Base-by-base conservation (phyloP, 2,113 vertebrate species). In the Pangasianodon hypophthalmus region DNA sequence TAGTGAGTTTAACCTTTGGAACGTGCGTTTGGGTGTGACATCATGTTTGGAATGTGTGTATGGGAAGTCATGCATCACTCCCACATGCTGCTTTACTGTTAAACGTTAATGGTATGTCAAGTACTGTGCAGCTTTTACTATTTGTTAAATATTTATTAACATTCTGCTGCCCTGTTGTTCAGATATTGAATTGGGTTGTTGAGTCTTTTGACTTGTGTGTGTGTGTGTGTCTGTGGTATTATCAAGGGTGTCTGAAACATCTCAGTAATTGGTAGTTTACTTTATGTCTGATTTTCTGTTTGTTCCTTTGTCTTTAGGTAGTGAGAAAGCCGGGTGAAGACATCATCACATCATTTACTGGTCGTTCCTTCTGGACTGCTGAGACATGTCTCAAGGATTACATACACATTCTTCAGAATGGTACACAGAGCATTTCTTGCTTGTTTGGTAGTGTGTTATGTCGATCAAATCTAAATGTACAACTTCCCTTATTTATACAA, bases 351-450 rank as follows among this genome's bases (percentile, higher is more conserved):
- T 67, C 3, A 19, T 67, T 67, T 46, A 46, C 13, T 18, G n/a
- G 50, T 29, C 37, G 6, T 48, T 81, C 24, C 44, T 64, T 10
- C 58, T 67, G 9, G 21, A 16, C 56, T 37, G 16, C 71, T 56
- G 56, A 67, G 62, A 60, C 54, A 84, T 88, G 64, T 46, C 37
- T 46, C 4, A 52, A 13, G 29, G 48, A 88, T 21, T 32, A n/a
- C 79, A 71, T 13, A 88, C 32, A 21, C 37, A 32, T 58, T 84
- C 64, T 84, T 56, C 87, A 73, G 64, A 84, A 88, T 84, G 87
- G 80, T 88, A 88, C 18, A 41, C 56, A 2, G 0, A 1, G 16
- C 56, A 6, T 48, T 26, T 58, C 21, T 21, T 29, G 37, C 50
- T 79, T 9, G 16, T 81, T n/a, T 29, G 44, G 11, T 50, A 26